Base-by-base conservation (phyloP, 1,140 invertebrate species). In the Drosophila nannoptera region DNA sequence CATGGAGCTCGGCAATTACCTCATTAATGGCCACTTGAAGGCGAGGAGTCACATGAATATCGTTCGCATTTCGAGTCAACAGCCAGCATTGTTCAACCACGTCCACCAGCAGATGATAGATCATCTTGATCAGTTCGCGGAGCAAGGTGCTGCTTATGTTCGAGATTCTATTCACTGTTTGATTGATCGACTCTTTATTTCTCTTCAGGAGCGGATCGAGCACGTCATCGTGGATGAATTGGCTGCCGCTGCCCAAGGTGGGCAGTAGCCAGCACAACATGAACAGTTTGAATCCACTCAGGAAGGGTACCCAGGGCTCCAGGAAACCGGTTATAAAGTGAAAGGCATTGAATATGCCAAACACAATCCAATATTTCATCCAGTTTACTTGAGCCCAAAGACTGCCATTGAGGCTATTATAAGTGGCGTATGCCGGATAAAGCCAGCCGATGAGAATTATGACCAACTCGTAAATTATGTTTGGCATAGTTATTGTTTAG, bases 341-440 rank as follows among this genome's bases (percentile, higher is more conserved):
- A 0, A 78, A 5, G 0, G 52, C 16, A 1, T 50, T 46, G 22
- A 60, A 86, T 5, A 71, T 36, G 0, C 75, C 80, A 11, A 82
- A 87, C 3, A 78, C 81, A 31, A 82, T 77, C 86, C 86, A 88
- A 46, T 86, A 88, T 16, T 73, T 73, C 33, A 88, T 36, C 84
- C 84, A 87, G 9, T 35, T 12, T 89, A 94, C 90, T 97, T 96
- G 92, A 96, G 97, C 78, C 95, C 97, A 88, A 95, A 98, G 98
- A 7, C 50, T 53, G 2, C 22, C 46, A 12, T 50, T 66, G 1
- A 82, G 32, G 4, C 42, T 48, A 11, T 63, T 72, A 90, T 98
- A 99, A 40, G 97, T 99, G 0, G 67, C 71, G 12, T 64, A 84
- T 2, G 86, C 77, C 16, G 84, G 84, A 49, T 87, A 87, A 0